Evolutionary conservation across 2,888 invertebrate species (phyloP).

Genomic region (Phalangium opilio): DNA sequence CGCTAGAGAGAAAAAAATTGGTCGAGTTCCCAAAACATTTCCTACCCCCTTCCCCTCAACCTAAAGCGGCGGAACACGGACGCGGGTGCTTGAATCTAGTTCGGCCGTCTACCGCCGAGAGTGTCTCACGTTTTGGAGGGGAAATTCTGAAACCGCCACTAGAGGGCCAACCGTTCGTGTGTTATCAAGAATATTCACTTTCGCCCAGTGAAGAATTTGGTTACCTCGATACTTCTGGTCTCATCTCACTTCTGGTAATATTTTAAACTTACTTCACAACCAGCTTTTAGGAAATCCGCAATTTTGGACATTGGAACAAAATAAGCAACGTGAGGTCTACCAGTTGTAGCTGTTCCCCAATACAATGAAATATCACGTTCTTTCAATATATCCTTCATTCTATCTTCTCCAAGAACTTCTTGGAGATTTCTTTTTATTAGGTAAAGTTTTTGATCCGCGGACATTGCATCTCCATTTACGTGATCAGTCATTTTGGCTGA

Average conservation of each 20-base stretch:
- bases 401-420: conserved; percentile 84
- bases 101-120: too few relatives aligned
- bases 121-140: too few relatives aligned
- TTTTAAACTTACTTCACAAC: conserved; percentile 55
- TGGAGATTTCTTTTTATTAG: conserved; percentile 24
- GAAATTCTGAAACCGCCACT: too few relatives aligned
- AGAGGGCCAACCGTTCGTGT: too few relatives aligned
- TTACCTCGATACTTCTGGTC: conserved; percentile 1
- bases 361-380: conserved; percentile 73
- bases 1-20: too few relatives aligned
- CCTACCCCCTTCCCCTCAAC: too few relatives aligned
- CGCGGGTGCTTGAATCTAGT: too few relatives aligned
- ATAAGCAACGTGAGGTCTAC: conserved; percentile 95
- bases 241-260: neutral
- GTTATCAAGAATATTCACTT: too few relatives aligned
- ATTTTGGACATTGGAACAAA: conserved; percentile 98
- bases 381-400: conserved; percentile 58
- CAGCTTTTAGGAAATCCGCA: conserved; percentile 88
- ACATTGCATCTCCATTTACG: conserved; percentile 14
- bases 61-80: too few relatives aligned
- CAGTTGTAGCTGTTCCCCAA: conserved; percentile 99
- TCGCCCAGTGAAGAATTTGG: too few relatives aligned
- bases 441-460: conserved; percentile 22
- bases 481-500: conserved; percentile 7
- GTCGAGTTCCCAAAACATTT: too few relatives aligned